Conservation (phyloP, 2,797 vertebrate species). For the Merluccius polli region DNA sequence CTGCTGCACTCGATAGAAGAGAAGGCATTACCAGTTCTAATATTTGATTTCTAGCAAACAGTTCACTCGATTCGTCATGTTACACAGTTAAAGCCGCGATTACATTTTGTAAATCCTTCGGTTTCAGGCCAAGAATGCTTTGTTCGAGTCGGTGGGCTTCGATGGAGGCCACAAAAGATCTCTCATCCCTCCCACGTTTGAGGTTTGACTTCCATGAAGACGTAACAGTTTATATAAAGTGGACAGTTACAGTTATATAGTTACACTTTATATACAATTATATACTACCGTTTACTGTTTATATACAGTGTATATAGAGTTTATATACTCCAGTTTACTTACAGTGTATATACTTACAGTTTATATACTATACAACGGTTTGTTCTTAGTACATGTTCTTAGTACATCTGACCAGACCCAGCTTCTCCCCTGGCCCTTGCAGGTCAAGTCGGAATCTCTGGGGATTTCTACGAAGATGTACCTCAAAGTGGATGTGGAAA, state of each 20-base stretch:
- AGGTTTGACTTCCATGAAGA: constrained; percentile 69
- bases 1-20: constrained; percentile 92
- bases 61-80: no score
- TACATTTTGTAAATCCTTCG: not conserved
- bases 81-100: not conserved
- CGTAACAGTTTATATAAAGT: no score
- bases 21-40: constrained; percentile 75
- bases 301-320: no score
- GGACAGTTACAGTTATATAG: no score
- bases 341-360: no score
- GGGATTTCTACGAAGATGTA: constrained; percentile 88
- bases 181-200: constrained; percentile 87
- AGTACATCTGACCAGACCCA: not conserved
- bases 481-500: constrained; percentile 96
- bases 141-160: constrained; percentile 73
- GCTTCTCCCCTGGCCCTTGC: constrained; percentile 40
- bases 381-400: no score
- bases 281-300: no score
- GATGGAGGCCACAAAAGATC: constrained; percentile 84
- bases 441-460: constrained; percentile 92
- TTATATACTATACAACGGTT: not conserved
- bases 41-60: no score
- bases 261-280: no score
- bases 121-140: constrained; percentile 63
- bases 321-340: no score